Percentiles rank a stretch among this genome's conserved stretches.
phyloP scores from a whole-genome alignment of 2,113 vertebrate genomes.

The Eurystomus gularis region DNA sequence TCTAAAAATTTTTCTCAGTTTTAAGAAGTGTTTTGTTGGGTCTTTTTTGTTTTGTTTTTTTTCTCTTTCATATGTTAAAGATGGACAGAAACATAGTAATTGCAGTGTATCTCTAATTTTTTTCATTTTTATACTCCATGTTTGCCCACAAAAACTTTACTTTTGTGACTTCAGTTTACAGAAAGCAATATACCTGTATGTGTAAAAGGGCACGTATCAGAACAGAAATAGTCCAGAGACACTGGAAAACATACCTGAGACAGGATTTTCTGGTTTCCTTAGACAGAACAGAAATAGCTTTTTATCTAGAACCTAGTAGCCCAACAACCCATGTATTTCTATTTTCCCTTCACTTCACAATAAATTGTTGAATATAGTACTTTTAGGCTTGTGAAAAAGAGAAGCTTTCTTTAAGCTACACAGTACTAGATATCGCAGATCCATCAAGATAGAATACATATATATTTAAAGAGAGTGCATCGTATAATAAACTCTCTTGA shows the following conservation, averaged over 20 bases:
- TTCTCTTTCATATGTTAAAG: background rate
- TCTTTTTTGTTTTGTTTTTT: background rate
- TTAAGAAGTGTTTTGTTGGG: background rate
- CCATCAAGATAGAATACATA: background rate
- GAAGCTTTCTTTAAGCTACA: background rate
- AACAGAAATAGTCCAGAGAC: background rate
- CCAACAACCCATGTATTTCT: background rate
- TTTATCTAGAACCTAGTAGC: background rate
- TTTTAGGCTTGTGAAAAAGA: background rate
- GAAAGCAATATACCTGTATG: background rate
- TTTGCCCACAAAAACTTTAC: background rate
- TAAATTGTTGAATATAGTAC: background rate
- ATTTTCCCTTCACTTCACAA: background rate
- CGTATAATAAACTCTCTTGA: background rate
- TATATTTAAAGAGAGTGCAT: background rate
- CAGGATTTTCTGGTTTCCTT: background rate
- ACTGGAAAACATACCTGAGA: background rate
- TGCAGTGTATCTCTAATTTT: background rate
- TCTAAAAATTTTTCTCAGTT: background rate
- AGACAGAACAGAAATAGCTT: background rate
- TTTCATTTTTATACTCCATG: background rate
- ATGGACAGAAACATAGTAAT: background rate
- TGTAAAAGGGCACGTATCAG: background rate
- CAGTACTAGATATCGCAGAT: background rate
- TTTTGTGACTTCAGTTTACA: background rate